A percentile compares a stretch with the other conserved stretches of the same genome.
These are phyloP conservation scores for Micrasema longulum DNA, from an alignment of 1,140 invertebrate genomes.

Conservation along the genomic window DNA sequence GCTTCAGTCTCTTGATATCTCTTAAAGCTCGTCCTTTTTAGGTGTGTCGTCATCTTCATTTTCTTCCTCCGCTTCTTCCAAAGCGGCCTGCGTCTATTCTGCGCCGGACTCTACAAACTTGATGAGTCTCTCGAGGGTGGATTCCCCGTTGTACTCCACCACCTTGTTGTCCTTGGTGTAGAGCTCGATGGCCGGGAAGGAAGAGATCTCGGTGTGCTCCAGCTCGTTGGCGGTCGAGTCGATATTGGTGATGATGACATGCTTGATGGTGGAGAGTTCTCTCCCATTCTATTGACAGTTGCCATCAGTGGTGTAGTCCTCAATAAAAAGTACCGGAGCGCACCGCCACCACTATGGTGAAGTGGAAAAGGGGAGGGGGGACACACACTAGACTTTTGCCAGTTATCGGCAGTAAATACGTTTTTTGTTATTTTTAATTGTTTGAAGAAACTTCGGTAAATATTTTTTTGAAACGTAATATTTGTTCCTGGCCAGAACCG, in stretches of 20 bases:
- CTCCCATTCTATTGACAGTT: too few relatives aligned
- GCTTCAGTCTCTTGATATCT: conserved; percentile 12
- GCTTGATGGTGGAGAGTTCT: conserved; percentile 86
- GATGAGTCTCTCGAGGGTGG: conserved; percentile 91
- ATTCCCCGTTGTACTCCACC: conserved; percentile 94
- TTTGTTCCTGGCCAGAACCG: too few relatives aligned
- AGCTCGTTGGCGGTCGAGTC: conserved; percentile 98
- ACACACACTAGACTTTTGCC: too few relatives aligned
- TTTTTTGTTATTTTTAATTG: too few relatives aligned
- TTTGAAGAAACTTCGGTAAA: too few relatives aligned
- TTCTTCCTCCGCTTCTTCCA: conserved; percentile 72
- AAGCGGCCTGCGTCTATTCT: conserved; percentile 73
- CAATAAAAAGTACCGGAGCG: too few relatives aligned
- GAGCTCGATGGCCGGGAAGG: conserved; percentile 96
- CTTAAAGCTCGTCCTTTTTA: conserved; percentile 78
- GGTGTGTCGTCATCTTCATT: conserved; percentile 76
- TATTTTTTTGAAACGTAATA: too few relatives aligned
- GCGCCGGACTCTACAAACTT: conserved; percentile 92
- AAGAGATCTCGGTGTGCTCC: conserved; percentile 93
- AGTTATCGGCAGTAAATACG: too few relatives aligned
- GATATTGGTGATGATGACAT: conserved; percentile 97
- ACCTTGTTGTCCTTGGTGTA: conserved; percentile 96
- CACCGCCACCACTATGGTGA: too few relatives aligned
- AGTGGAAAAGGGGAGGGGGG: too few relatives aligned
- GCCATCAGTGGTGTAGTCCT: too few relatives aligned